Evolutionary conservation across 2,888 invertebrate genomes (phyloP), one percentile per base, ranked within the genome.

Genomic region (Spodoptera exigua): DNA sequence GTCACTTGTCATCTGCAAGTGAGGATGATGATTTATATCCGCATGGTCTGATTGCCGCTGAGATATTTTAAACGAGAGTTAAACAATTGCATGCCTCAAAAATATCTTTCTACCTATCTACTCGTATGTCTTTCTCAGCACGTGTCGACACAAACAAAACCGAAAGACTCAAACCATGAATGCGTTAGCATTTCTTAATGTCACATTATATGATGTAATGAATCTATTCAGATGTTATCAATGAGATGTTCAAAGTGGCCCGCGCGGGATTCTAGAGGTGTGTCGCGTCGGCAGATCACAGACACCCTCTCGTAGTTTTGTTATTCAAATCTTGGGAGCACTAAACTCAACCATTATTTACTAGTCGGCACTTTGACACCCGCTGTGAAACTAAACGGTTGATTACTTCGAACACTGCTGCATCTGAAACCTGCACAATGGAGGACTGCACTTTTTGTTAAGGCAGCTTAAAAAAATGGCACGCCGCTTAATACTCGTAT

Each of bases 291-390:
- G 76, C 74, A 60, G 60, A 72, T 71, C 69, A 70, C 59, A 76
- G 59, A 67, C 72, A 74, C 77, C 77, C 79, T 80, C 77, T 77
- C 62, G 62, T 75, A 76, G 72, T 78, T 79, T 82, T 84, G 82
- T 84, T 83, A 85, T 85, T 87, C 80, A 84, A 83, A 84, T 82
- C 61, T 70, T 68, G 67, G 59, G 67, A 74, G 74, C 69, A 76
- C 72, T 74, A 70, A 76, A 78, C 75, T 79, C 66, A 57, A 59
- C 76, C 74, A 78, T 76, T 77, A 78, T 79, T 77, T 74, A 68
- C 70, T 63, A 71, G 70, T 77, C 77, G 76, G 74, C 68, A 71
- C 77, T 74, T 76, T 74, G 78, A 76, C 70, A 62, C 74, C 77
- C 70, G 78, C 78, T 71, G 78, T 47, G 78, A 39, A 65, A 58